Percentiles rank a stretch among this genome's conserved stretches.
Conservation (phyloP, 2,888 invertebrate genomes). For the Blastobasis lacticolella region DNA sequence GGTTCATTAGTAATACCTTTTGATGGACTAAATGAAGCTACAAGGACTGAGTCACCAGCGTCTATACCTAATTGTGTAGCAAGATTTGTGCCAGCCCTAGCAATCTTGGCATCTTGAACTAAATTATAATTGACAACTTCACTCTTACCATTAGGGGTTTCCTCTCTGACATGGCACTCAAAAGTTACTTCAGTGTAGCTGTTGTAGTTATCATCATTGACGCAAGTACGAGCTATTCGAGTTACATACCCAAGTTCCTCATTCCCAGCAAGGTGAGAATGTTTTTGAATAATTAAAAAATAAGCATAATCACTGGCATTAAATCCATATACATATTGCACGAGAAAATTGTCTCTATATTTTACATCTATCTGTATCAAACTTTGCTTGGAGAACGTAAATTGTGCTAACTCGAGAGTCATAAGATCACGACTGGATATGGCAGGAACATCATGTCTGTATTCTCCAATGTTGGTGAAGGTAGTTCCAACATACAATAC, state of each 20-base stretch:
- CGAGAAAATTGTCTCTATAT: constrained; percentile 94
- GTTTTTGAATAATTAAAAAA: constrained; percentile 95
- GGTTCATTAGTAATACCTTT: constrained; percentile 90
- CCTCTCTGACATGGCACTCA: constrained; percentile 83
- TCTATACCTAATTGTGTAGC: constrained; percentile 88
- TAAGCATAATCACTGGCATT: constrained; percentile 96
- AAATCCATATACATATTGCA: constrained; percentile 97
- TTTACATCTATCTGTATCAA: constrained; percentile 92
- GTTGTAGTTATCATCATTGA: constrained; percentile 95
- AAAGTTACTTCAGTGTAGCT: constrained; percentile 98
- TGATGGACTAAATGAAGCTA: constrained; percentile 92
- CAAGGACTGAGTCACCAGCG: constrained; percentile 85
- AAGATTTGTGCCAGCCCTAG: constrained; percentile 87
- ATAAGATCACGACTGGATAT: constrained; percentile 90
- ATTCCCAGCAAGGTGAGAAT: constrained; percentile 89
- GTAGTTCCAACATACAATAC: constrained; percentile 95
- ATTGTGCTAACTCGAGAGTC: constrained; percentile 86
- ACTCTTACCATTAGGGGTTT: constrained; percentile 65
- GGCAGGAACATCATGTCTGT: constrained; percentile 93
- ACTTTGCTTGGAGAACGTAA: constrained; percentile 89
- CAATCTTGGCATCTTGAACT: constrained; percentile 93
- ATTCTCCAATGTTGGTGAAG: constrained; percentile 92
- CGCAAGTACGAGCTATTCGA: constrained; percentile 93
- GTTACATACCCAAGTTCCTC: constrained; percentile 94
- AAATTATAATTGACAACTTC: constrained; percentile 86